Evolutionary conservation across 2,113 vertebrate species (phyloP), one percentile per base, ranked within the genome.

Genomic region (Pluvianellus socialis): DNA sequence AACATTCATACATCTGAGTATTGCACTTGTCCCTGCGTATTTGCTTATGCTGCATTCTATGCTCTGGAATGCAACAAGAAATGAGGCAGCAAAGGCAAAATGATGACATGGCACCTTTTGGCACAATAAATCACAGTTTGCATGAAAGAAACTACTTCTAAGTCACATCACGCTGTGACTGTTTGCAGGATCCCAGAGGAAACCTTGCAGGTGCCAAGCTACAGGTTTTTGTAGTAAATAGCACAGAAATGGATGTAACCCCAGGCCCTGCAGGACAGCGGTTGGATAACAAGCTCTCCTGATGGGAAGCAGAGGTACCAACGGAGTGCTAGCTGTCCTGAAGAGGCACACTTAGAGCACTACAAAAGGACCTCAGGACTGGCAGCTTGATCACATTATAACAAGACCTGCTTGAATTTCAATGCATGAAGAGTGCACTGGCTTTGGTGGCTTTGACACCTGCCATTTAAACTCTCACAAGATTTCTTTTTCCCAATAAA

Each of bases 201-300:
- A 65, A 40, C n/a, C 23, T 33, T 38, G 11, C 30, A 49, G 1
- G 1, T 26, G 30, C 17, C 59, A 35, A 27, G 27, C 52, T 33
- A 42, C n/a, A 12, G 58, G 32, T 27, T 44, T 22, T 59, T 30
- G 9, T 40, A 72, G 26, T 30, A 85, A 53, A 50, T 2, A 44
- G 35, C 19, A 55, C 26, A 53, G 45, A 59, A 65, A 20, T 20
- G 23, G 21, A 33, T 55, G 75, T 16, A 50, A 44, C 14, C 40
- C 27, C 20, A 38, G 22, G 33, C 24, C 23, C 26, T 0, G 4
- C 20, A 80, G 30, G 50, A 61, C n/a, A 72, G 35, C 0, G 1
- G n/a, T 3, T 59, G 32, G 40, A 89, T 76, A 27, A 81, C n/a
- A 86, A 17, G 27, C 30, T 65, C 22, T 61, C 0, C 0, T 5